Conservation (phyloP, 1,140 invertebrate genomes). For the Lasaia peninsularis region DNA sequence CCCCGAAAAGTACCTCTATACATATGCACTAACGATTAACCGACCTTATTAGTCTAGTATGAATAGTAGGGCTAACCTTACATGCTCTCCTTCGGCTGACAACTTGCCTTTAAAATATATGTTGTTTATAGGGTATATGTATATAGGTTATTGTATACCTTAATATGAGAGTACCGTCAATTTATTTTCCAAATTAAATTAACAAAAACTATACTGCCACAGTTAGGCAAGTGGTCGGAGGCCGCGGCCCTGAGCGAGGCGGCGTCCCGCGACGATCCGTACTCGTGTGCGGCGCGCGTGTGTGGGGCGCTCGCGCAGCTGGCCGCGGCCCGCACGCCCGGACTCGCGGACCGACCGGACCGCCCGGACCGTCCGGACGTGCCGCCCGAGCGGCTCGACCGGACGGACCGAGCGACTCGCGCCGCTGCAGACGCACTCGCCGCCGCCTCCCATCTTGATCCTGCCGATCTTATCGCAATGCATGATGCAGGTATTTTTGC, state of each 20-base stretch:
- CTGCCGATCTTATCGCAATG: constrained; percentile 56
- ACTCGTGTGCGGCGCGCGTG: constrained; percentile 53
- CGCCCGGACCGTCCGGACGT: constrained; percentile 22
- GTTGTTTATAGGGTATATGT: no score
- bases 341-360: constrained; percentile 16
- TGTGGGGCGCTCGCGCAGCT: constrained; percentile 24
- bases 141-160: no score
- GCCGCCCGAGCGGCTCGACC: constrained; percentile 16
- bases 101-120: no score
- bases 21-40: no score
- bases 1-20: no score
- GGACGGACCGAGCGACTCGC: not conserved
- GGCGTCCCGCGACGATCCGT: constrained; percentile 58
- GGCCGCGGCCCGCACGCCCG: constrained; percentile 25
- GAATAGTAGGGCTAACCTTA: no score
- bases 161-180: no score
- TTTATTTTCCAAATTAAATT: no score
- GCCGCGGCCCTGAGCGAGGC: constrained; percentile 45
- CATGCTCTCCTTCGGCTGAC: no score
- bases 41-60: no score
- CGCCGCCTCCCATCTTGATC: constrained; percentile 58
- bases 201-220: not conserved
- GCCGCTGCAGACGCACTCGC: constrained; percentile 35
- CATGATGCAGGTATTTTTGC: constrained; percentile 51
- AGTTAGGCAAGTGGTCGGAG: constrained; percentile 59